A percentile compares a stretch with the other conserved stretches of the same genome.
Evolutionary conservation across 2,888 invertebrate species (phyloP).

Genomic region (Frankliniella intonsa): DNA sequence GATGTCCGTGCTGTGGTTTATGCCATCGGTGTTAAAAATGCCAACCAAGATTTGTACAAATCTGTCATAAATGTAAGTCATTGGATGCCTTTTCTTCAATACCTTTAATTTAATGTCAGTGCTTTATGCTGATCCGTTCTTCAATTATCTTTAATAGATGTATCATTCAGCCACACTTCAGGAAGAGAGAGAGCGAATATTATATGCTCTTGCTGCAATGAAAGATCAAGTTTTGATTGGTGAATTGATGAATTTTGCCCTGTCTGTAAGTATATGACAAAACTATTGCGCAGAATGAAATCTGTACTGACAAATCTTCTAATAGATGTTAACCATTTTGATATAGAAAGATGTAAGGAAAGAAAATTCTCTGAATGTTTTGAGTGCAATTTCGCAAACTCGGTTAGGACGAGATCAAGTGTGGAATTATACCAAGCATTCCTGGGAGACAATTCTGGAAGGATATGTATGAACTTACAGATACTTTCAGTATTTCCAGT

Average conservation of each 20-base stretch:
- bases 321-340: slow-evolving; percentile 4
- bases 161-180: slow-evolving; percentile 82
- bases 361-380: slow-evolving; percentile 86
- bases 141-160: slow-evolving; percentile 45
- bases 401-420: slow-evolving; percentile 77
- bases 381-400: slow-evolving; percentile 78
- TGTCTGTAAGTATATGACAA: slow-evolving; percentile 59
- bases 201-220: slow-evolving; percentile 76
- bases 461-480: slow-evolving; percentile 62
- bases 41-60: slow-evolving; percentile 64
- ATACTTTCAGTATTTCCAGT: neutral
- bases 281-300: slow-evolving; percentile 14
- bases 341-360: slow-evolving; percentile 79
- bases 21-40: slow-evolving; percentile 71
- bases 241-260: slow-evolving; percentile 73
- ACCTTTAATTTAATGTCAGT: too few species aligned
- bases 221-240: slow-evolving; percentile 64
- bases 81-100: too few species aligned
- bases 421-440: slow-evolving; percentile 86
- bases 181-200: slow-evolving; percentile 90
- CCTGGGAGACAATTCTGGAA: slow-evolving; percentile 69
- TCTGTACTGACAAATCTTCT: neutral
- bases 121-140: too few species aligned
- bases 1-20: slow-evolving; percentile 85
- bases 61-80: slow-evolving; percentile 62